Percentiles rank a stretch among this genome's conserved stretches.
Conservation (phyloP, 2,113 vertebrate genomes). For the Orthonyx spaldingii region DNA sequence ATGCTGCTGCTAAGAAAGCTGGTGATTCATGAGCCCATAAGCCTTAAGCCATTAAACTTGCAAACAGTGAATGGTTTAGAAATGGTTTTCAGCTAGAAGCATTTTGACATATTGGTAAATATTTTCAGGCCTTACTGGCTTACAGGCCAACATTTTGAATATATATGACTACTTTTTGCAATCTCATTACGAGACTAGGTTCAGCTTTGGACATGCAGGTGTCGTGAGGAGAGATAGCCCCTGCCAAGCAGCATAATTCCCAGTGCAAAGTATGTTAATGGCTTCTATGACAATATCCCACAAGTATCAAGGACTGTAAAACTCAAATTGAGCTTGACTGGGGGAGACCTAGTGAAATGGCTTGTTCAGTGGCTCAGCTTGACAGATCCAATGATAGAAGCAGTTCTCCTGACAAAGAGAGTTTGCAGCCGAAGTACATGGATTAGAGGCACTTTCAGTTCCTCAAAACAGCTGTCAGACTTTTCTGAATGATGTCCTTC, state of each 20-base stretch:
- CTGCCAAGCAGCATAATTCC: conserved; percentile 36
- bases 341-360: not conserved
- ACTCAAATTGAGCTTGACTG: conserved; percentile 47
- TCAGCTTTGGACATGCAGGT: conserved; percentile 32
- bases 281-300: conserved; percentile 15
- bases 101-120: conserved; percentile 68
- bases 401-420: not conserved
- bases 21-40: conserved; percentile 63
- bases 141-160: conserved; percentile 63
- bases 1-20: conserved; percentile 56
- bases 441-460: not conserved
- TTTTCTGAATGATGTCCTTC: not conserved
- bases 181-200: conserved; percentile 53
- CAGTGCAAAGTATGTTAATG: conserved; percentile 43
- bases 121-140: conserved; percentile 58
- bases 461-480: not conserved
- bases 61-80: conserved; percentile 58
- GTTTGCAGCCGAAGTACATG: not conserved
- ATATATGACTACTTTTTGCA: conserved; percentile 60
- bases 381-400: conserved; percentile 10
- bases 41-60: conserved; percentile 64
- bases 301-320: conserved; percentile 52
- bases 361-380: not conserved
- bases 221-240: conserved; percentile 14
- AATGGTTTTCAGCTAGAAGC: conserved; percentile 44